Percentiles rank a stretch among this genome's conserved stretches.
Conservation (phyloP, 2,888 invertebrate genomes). For the Hypomecis punctinalis region DNA sequence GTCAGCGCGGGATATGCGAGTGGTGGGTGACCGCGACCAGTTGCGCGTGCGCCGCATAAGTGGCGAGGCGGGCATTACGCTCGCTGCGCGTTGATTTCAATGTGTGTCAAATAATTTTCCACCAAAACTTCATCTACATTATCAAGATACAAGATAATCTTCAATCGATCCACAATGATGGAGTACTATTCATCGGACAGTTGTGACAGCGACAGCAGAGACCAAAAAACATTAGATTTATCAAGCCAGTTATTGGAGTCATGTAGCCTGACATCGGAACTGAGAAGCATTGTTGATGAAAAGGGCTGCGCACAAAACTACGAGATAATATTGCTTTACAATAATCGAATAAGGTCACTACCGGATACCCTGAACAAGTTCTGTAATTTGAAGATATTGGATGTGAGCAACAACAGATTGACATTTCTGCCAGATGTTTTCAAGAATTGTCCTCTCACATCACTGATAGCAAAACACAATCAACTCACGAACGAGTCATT, state of each 20-base stretch:
- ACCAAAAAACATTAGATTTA: conserved; percentile 89
- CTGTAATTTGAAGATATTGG: conserved; percentile 90
- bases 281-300: conserved; percentile 86
- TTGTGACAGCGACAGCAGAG: conserved; percentile 90
- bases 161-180: conserved; percentile 75
- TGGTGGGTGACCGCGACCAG: conserved; percentile 49
- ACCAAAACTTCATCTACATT: conserved; percentile 43
- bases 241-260: conserved; percentile 83
- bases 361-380: conserved; percentile 88
- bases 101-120: conserved; percentile 55
- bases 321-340: conserved; percentile 92
- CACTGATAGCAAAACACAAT: conserved; percentile 96
- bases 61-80: conserved; percentile 47
- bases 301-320: conserved; percentile 85
- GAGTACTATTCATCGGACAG: conserved; percentile 94
- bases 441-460: conserved; percentile 89
- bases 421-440: conserved; percentile 91
- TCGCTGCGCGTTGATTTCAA: conserved; percentile 44
- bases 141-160: conserved; percentile 39
- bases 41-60: conserved; percentile 77
- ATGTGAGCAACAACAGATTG: conserved; percentile 94
- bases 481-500: conserved; percentile 92
- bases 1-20: conserved; percentile 19
- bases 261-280: conserved; percentile 83
- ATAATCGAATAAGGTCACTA: conserved; percentile 91